phyloP scores from a whole-genome alignment of 2,113 vertebrate genomes.

The Odontophorus gujanensis region DNA sequence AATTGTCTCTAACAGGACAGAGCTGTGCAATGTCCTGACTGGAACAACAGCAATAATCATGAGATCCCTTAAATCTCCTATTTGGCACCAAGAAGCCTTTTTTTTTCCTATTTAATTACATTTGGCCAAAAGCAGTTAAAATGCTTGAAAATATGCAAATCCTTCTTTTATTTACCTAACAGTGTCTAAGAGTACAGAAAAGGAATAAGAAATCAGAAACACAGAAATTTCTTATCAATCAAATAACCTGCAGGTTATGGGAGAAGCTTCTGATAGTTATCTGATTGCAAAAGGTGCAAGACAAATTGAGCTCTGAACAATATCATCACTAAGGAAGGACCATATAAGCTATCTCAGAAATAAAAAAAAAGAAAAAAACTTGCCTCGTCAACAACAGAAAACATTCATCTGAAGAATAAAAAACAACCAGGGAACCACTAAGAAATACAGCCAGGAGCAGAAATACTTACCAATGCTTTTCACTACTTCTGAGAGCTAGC shows the following conservation, averaged over 20 bases:
- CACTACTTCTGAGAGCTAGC: not conserved
- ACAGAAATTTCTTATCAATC: not conserved
- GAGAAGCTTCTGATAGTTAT: not conserved
- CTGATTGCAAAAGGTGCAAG: not conserved
- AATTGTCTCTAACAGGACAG: not conserved
- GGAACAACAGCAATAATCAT: not conserved
- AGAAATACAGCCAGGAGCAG: not conserved
- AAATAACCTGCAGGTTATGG: not conserved
- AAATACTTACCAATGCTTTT: not conserved
- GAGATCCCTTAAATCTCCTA: not conserved
- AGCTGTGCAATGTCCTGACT: not conserved
- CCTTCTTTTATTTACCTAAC: not conserved
- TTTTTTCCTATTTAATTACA: not conserved
- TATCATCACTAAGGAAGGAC: not conserved
- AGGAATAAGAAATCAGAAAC: not conserved
- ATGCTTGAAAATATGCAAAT: not conserved
- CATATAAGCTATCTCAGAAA: not conserved
- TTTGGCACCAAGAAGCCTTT: not conserved
- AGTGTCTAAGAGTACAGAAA: not conserved
- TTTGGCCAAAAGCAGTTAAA: not conserved
- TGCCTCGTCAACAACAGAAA: not conserved
- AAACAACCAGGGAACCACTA: not conserved
- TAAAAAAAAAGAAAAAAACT: not conserved
- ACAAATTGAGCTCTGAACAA: not conserved
- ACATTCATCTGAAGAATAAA: not conserved